Percentiles rank a stretch among this genome's conserved stretches.
Conservation (phyloP, 2,888 invertebrate species). For the Plemyria rubiginata region DNA sequence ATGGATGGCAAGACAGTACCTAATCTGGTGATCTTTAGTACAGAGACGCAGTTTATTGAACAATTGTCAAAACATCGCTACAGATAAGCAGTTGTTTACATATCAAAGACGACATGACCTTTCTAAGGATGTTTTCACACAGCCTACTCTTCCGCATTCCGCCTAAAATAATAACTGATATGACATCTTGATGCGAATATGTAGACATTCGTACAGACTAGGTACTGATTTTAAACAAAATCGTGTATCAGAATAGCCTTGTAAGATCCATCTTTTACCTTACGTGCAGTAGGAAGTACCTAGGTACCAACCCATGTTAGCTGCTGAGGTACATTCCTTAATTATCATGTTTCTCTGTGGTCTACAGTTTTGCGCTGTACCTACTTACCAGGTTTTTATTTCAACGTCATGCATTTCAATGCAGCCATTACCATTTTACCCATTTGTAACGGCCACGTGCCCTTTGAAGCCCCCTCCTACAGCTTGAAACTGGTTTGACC, state of each 20-base stretch:
- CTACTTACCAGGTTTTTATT: background rate
- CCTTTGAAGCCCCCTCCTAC: conserved; percentile 15
- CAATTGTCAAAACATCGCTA: conserved; percentile 2
- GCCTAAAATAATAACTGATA: no score
- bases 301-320: no score
- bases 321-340: no score
- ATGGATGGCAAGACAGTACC: conserved; percentile 23
- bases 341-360: no score
- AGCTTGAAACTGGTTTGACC: conserved; percentile 27
- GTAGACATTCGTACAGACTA: no score
- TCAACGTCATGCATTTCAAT: conserved; percentile 14
- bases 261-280: no score
- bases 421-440: conserved; percentile 20
- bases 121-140: background rate
- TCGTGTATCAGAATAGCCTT: no score
- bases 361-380: no score
- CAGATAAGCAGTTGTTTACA: background rate
- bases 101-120: background rate
- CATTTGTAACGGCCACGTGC: conserved; percentile 26
- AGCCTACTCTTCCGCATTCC: background rate
- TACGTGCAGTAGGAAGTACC: no score
- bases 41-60: background rate
- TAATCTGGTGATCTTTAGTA: conserved; percentile 9
- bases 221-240: no score
- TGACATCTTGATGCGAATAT: no score